Percentiles rank a stretch among this genome's conserved stretches.
Conservation (phyloP, 2,888 invertebrate species). For the Galerucella nymphaeae region DNA sequence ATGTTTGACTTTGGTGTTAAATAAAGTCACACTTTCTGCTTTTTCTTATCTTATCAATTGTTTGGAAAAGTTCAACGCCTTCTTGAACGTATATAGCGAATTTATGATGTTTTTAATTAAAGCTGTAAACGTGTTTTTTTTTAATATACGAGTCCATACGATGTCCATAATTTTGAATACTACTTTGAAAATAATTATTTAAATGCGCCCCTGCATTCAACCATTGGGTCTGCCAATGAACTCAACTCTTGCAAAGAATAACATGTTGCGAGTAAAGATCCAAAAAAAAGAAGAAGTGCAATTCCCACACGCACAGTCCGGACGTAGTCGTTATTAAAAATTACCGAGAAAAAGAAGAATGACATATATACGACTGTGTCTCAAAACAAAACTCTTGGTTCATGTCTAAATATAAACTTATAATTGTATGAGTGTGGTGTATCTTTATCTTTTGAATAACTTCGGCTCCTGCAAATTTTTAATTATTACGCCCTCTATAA, state of each 20-base stretch:
- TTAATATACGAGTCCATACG: background rate
- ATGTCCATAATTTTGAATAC: background rate
- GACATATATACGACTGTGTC: background rate
- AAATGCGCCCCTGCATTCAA: background rate
- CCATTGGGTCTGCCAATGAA: conserved; percentile 12
- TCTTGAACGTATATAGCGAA: background rate
- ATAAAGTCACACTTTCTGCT: background rate
- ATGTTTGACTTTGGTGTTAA: background rate
- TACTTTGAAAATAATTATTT: background rate
- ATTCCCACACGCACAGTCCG: conserved; percentile 6
- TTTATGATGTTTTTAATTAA: background rate
- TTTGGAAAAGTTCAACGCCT: conserved; percentile 9
- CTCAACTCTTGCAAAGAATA: conserved; percentile 20
- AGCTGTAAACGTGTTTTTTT: too few species aligned
- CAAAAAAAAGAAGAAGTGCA: conserved; percentile 18
- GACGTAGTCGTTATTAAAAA: background rate
- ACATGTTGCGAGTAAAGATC: conserved; percentile 6
- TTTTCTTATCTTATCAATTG: conserved; percentile 10
- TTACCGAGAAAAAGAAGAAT: background rate
- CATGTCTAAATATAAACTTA: background rate
- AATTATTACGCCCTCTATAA: too few species aligned
- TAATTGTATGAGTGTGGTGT: background rate
- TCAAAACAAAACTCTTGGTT: background rate
- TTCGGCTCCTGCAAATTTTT: too few species aligned
- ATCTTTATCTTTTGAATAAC: too few species aligned